Evolutionary conservation across 2,888 invertebrate genomes (phyloP).

Genomic region (Leucania comma): DNA sequence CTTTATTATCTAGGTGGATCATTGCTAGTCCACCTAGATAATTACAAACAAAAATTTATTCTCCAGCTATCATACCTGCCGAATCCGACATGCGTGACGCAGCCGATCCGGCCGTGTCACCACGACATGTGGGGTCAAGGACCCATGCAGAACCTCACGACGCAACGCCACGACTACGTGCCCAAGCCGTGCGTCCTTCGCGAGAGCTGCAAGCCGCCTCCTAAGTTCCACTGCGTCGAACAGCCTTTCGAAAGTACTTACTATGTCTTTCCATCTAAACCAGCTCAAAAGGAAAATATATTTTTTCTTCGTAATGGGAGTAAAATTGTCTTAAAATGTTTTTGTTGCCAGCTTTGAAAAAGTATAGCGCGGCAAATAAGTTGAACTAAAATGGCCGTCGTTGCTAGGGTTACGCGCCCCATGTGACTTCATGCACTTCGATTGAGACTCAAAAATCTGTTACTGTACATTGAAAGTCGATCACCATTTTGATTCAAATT

Average conservation of each 20-base stretch:
- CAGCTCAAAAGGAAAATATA: neutral
- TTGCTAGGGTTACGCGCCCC: too few relatives aligned
- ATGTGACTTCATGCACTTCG: too few relatives aligned
- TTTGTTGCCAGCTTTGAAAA: too few relatives aligned
- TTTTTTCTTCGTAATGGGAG: too few relatives aligned
- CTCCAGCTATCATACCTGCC: conserved; percentile 90
- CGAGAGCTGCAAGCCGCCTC: conserved; percentile 82
- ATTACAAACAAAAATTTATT: neutral
- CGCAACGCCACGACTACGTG: conserved; percentile 94
- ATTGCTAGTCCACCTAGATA: too few relatives aligned
- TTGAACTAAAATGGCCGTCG: too few relatives aligned
- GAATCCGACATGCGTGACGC: conserved; percentile 90
- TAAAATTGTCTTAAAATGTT: too few relatives aligned
- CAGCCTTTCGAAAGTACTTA: conserved; percentile 83
- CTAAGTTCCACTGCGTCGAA: conserved; percentile 81
- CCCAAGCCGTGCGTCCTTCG: conserved; percentile 91
- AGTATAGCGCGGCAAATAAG: too few relatives aligned
- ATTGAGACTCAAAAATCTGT: too few relatives aligned
- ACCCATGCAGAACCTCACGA: conserved; percentile 94
- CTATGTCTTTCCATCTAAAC: neutral
- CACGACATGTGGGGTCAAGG: conserved; percentile 92
- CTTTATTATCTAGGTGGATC: too few relatives aligned
- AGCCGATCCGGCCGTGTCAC: conserved; percentile 91
- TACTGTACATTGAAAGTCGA: too few relatives aligned
- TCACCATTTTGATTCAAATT: too few relatives aligned